Conservation (phyloP, 2,113 vertebrate species). For the Phoxinus phoxinus region DNA sequence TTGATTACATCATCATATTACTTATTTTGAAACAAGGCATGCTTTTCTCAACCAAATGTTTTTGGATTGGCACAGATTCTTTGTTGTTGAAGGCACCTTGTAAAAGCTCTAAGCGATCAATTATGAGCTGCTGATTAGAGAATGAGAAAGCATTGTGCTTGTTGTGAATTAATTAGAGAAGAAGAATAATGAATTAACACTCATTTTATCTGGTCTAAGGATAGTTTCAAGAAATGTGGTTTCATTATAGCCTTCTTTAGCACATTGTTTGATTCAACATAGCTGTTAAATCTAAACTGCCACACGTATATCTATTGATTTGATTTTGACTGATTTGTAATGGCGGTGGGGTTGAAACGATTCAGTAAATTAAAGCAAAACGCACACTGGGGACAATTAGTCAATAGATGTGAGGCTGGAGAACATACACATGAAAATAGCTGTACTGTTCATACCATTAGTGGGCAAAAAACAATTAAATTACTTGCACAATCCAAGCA, state of each 20-base stretch:
- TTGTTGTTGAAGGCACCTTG: constrained; percentile 22
- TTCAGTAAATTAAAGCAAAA: constrained; percentile 25
- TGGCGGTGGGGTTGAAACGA: not conserved
- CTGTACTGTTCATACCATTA: not conserved
- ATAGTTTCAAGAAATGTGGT: not conserved
- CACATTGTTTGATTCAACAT: not conserved
- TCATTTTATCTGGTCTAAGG: constrained; percentile 10
- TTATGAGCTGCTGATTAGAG: constrained; percentile 47
- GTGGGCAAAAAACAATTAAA: constrained; percentile 9
- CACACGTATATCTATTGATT: not conserved
- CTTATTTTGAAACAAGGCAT: not conserved
- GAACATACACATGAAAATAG: not conserved
- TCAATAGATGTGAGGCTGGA: not conserved
- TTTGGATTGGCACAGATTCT: not conserved
- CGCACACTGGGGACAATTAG: not conserved
- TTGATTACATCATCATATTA: not conserved
- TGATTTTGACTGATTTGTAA: constrained; percentile 34
- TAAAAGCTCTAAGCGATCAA: constrained; percentile 24
- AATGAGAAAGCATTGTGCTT: constrained; percentile 39
- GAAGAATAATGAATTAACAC: constrained; percentile 37
- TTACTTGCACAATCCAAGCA: constrained; percentile 15
- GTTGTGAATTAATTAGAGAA: constrained; percentile 40
- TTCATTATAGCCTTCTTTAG: not conserved
- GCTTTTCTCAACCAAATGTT: constrained; percentile 3
- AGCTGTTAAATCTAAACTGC: constrained; percentile 21